Evolutionary conservation across 1,140 invertebrate species (phyloP), one percentile per base, ranked within the genome.

Genomic region (Drosophila triauraria): DNA sequence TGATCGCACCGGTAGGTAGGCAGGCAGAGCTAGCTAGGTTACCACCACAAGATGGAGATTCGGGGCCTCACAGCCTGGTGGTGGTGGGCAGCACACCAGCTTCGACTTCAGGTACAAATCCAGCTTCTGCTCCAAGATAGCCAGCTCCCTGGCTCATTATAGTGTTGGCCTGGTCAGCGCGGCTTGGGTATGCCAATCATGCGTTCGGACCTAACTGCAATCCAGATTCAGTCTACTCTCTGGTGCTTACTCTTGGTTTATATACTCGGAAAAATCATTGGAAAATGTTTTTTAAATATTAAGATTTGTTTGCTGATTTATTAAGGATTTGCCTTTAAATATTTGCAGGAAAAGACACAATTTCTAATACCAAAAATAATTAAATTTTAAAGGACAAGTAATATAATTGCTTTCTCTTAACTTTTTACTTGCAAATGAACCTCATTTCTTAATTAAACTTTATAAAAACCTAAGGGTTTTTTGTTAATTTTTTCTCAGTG

Each of bases 171-270:
- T 60, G 74, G 72, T 75, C 70, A 75, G 72, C 47, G 30, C 53
- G 63, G 62, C 35, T 56, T 30, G 54, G 54, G 74, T 69, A 77
- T 80, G 87, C 82, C 87, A 91, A 88, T 88, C 85, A 88, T 88
- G 85, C 68, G 78, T 74, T 69, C 12, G 25, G 35, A 40, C 46
- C 40, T 44, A 53, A 46, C 56, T 47, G 35, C 71, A 53, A 53
- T 72, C 71, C 53, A 75, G 57, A 53, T 72, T 70, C 30, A 75
- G 57, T 32, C 57, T 23, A 30, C 35, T 25, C 35, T 53, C 32
- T 5, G 13, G 61, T 32, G 27, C 23, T 20, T 32, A 15, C 3
- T 23, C 15, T 38, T 38, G 8, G 1, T 0, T 8, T 6, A n/a
- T 25, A 13, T 32, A 70, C 40, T 70, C 0, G 4, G 10, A 51